Evolutionary conservation across 2,888 invertebrate species (phyloP).

Genomic region (Dermolepida albohirtum): DNA sequence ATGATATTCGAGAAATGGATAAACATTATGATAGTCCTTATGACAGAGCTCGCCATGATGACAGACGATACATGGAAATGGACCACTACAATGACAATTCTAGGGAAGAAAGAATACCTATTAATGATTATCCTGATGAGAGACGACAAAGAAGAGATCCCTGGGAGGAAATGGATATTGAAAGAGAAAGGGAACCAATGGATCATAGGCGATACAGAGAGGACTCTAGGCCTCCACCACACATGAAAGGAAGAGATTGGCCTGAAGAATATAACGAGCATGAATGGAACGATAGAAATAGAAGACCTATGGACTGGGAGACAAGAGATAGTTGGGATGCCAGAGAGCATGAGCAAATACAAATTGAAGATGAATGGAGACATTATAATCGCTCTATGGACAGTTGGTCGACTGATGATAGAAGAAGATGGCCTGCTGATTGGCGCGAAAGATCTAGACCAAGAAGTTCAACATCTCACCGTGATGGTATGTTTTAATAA

Average conservation of each 20-base stretch:
- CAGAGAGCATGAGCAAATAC: slow-evolving; percentile 58
- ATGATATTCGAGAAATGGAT: slow-evolving; percentile 46
- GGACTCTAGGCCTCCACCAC: slow-evolving; percentile 50
- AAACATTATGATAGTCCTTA: slow-evolving; percentile 63
- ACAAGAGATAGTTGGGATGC: slow-evolving; percentile 61
- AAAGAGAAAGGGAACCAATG: slow-evolving; percentile 56
- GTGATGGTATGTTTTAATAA: slow-evolving; percentile 33
- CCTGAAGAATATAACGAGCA: slow-evolving; percentile 63
- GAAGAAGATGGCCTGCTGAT: slow-evolving; percentile 65
- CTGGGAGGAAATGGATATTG: slow-evolving; percentile 62
- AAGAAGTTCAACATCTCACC: slow-evolving; percentile 62
- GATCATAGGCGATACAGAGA: slow-evolving; percentile 59
- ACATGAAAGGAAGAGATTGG: slow-evolving; percentile 60
- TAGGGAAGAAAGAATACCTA: slow-evolving; percentile 58
- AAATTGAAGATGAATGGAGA: slow-evolving; percentile 61
- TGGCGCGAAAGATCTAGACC: slow-evolving; percentile 64
- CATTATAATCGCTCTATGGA: slow-evolving; percentile 60
- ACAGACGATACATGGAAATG: slow-evolving; percentile 59
- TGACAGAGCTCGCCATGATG: slow-evolving; percentile 54
- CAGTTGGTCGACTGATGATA: slow-evolving; percentile 67
- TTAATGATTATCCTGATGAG: slow-evolving; percentile 60
- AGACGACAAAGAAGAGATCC: slow-evolving; percentile 58
- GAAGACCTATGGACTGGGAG: slow-evolving; percentile 70
- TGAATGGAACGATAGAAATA: slow-evolving; percentile 64
- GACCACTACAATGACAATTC: slow-evolving; percentile 60